Evolutionary conservation across 2,888 invertebrate genomes (phyloP).

Genomic region (Nesidiocoris tenuis): DNA sequence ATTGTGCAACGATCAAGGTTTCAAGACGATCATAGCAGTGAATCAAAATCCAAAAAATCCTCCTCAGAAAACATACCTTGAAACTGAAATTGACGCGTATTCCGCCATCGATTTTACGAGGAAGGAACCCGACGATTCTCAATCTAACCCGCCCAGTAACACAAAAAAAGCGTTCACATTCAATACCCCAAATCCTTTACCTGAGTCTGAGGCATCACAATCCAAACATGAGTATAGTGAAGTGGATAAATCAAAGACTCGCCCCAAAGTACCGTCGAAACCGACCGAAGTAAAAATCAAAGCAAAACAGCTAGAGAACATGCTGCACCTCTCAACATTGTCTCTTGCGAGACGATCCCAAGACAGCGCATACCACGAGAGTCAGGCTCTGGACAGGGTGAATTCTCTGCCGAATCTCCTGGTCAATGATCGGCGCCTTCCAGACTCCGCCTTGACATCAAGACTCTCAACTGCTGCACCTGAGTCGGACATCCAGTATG

Average conservation of each 20-base stretch:
- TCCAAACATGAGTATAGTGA: not conserved
- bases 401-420: not conserved
- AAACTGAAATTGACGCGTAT: conserved; percentile 19
- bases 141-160: not conserved
- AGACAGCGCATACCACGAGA: not conserved
- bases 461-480: not conserved
- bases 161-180: conserved; percentile 21
- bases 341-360: not conserved
- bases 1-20: not conserved
- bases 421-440: not conserved
- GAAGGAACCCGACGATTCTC: not conserved
- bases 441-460: not conserved
- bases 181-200: not conserved
- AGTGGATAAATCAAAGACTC: not conserved
- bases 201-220: not conserved
- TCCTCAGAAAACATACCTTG: conserved; percentile 2
- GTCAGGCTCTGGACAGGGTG: not conserved
- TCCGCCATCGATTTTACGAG: conserved; percentile 2
- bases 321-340: not conserved
- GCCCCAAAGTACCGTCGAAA: conserved; percentile 4
- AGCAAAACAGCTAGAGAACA: not conserved
- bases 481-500: not conserved
- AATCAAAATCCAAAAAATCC: not conserved
- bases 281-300: not conserved
- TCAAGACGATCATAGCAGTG: not conserved